A percentile compares a stretch with the other conserved stretches of the same genome.
Evolutionary conservation across 2,113 vertebrate species (phyloP).

Genomic region (Archilochus colubris): DNA sequence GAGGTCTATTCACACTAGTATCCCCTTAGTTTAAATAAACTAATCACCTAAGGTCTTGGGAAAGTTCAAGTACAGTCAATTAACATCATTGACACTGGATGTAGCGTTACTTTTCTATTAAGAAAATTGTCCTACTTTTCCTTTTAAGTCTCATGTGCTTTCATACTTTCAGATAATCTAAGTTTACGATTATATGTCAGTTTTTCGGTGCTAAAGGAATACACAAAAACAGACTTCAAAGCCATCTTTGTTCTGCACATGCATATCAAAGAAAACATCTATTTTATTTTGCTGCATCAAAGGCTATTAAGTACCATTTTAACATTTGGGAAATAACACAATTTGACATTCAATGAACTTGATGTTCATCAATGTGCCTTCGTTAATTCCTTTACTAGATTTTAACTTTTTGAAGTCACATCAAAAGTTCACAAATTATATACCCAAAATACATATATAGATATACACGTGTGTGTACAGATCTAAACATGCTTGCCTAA

Average conservation of each 20-base stretch:
- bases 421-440: slow-evolving; percentile 76
- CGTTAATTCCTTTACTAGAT: slow-evolving; percentile 71
- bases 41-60: not conserved
- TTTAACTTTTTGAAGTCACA: slow-evolving; percentile 79
- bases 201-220: slow-evolving; percentile 31
- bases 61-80: slow-evolving; percentile 23
- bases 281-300: slow-evolving; percentile 78
- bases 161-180: slow-evolving; percentile 35
- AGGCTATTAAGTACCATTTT: slow-evolving; percentile 76
- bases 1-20: not conserved
- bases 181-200: slow-evolving; percentile 5
- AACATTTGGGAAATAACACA: slow-evolving; percentile 76
- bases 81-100: slow-evolving; percentile 23
- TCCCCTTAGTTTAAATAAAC: not conserved
- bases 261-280: slow-evolving; percentile 73
- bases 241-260: slow-evolving; percentile 51
- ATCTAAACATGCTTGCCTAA: slow-evolving; percentile 51
- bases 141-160: slow-evolving; percentile 34
- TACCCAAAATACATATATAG: not conserved
- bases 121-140: slow-evolving; percentile 53
- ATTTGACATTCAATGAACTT: slow-evolving; percentile 74
- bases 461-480: not conserved
- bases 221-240: slow-evolving; percentile 57
- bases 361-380: slow-evolving; percentile 63
- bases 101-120: not conserved